Evolutionary conservation across 2,888 invertebrate genomes (phyloP).

Genomic region (Margaritifera margaritifera): DNA sequence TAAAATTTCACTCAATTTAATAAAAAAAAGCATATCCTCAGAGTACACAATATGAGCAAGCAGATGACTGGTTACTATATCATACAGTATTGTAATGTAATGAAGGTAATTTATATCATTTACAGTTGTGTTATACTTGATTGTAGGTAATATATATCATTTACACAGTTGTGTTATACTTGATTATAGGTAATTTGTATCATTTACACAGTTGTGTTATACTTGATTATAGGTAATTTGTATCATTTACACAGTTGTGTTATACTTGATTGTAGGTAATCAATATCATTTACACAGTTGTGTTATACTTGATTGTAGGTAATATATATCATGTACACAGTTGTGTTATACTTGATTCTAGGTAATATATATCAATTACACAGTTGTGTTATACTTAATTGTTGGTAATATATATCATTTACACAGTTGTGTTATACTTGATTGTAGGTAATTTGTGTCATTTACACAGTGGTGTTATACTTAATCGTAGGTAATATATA

Average conservation of each 20-base stretch:
- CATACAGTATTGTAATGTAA: neutral
- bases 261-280: slow-evolving; percentile 43
- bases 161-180: slow-evolving; percentile 1
- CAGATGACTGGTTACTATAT: neutral
- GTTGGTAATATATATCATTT: too few relatives aligned
- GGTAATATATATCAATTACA: too few relatives aligned
- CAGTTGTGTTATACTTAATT: slow-evolving; percentile 12
- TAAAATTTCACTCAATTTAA: too few relatives aligned
- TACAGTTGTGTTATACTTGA: slow-evolving; percentile 1
- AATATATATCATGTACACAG: too few relatives aligned
- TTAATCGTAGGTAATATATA: slow-evolving; percentile 52
- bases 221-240: too few relatives aligned
- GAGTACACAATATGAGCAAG: neutral
- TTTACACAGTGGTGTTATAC: slow-evolving; percentile 1
- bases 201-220: neutral
- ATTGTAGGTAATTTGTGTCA: too few relatives aligned
- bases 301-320: slow-evolving; percentile 39
- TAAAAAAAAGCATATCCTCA: neutral
- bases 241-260: neutral
- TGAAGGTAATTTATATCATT: neutral
- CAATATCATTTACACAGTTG: too few relatives aligned
- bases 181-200: too few relatives aligned
- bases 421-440: slow-evolving; percentile 1
- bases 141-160: too few relatives aligned
- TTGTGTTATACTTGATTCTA: slow-evolving; percentile 14